Base-by-base conservation (phyloP, 2,113 vertebrate genomes). In the Coreoperca whiteheadi region DNA sequence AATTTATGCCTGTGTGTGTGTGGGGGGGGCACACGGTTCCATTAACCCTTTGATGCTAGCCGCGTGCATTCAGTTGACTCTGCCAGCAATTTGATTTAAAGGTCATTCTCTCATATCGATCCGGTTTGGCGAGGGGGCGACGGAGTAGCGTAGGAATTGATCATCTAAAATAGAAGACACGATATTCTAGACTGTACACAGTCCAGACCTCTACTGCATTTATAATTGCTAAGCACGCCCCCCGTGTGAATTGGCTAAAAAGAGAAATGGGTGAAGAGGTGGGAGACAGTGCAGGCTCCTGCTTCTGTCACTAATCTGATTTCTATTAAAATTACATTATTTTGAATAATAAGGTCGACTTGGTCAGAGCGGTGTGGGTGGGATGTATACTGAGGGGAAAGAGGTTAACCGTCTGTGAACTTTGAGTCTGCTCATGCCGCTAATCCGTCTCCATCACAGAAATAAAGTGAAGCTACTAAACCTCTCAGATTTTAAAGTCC, bases 1-100 rank as follows among this genome's bases (percentile, higher is more conserved):
- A 85, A 51, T 87, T 75, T 80, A 73, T 72, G 71, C 66, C 14
- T 69, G n/a, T n/a, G n/a, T n/a, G n/a, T n/a, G n/a, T n/a, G n/a
- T n/a, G 46, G 23, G 21, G 18, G 8, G 15, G 8, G 66, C 77
- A 64, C 70, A 68, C 86, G 53, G 78, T 80, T 81, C 87, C 79
- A 92, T 93, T 94, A 95, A 96, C 94, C 91, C 91, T 92, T 92
- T 93, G 90, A 92, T 83, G 91, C 84, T 77, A 79, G 86, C 90
- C 89, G 89, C 90, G 91, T 92, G 90, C 87, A 81, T 92, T 88
- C 88, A 79, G 93, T 90, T 84, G 84, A 91, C 94, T 94, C 93
- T 94, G 93, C 92, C 91, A 94, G 94, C 94, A 94, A 95, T 96
- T 94, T 96, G 94, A 96, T 95, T 96, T 95, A 95, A 95, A 95